A percentile compares a stretch with the other conserved stretches of the same genome.
Evolutionary conservation across 1,140 invertebrate genomes (phyloP).

Genomic region (Charaxes varanes): DNA sequence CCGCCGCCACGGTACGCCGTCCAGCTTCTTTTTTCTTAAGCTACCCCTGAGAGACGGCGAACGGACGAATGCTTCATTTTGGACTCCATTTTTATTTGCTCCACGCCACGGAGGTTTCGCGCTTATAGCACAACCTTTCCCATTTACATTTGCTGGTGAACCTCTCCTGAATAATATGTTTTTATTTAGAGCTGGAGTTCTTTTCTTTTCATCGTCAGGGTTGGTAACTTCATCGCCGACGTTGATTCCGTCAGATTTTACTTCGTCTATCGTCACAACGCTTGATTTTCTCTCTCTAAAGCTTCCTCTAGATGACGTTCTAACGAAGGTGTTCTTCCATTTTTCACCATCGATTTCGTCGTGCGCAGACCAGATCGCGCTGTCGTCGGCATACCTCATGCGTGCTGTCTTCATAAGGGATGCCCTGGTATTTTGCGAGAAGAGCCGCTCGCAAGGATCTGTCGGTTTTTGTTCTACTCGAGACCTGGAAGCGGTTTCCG

Average conservation of each 20-base stretch:
- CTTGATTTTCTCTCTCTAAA: slow-evolving; percentile 64
- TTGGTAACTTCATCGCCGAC: slow-evolving; percentile 46
- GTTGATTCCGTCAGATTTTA: slow-evolving; percentile 52
- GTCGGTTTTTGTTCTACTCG: slow-evolving; percentile 35
- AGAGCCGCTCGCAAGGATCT: slow-evolving; percentile 66
- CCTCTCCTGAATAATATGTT: slow-evolving; percentile 38
- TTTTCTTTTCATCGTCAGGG: slow-evolving; percentile 49
- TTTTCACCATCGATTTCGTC: slow-evolving; percentile 63
- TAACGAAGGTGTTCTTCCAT: slow-evolving; percentile 48
- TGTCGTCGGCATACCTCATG: slow-evolving; percentile 72
- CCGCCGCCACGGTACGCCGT: slow-evolving; percentile 72
- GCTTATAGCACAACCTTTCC: slow-evolving; percentile 36
- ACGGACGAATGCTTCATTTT: slow-evolving; percentile 49
- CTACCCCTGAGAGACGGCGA: slow-evolving; percentile 60
- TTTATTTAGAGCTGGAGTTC: slow-evolving; percentile 36
- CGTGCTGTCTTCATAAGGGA: slow-evolving; percentile 76
- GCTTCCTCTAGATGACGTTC: slow-evolving; percentile 64
- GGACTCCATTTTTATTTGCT: slow-evolving; percentile 50
- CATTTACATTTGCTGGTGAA: slow-evolving; percentile 39
- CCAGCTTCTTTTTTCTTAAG: slow-evolving; percentile 57
- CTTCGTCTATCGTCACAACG: slow-evolving; percentile 63
- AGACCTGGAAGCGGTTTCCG: slow-evolving; percentile 55
- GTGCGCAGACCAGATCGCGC: slow-evolving; percentile 32
- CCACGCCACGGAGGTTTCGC: slow-evolving; percentile 74
- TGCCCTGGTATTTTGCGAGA: slow-evolving; percentile 74